Evolutionary conservation across 2,888 invertebrate species (phyloP), one percentile per base, ranked within the genome.

Genomic region (Syrphus vitripennis): DNA sequence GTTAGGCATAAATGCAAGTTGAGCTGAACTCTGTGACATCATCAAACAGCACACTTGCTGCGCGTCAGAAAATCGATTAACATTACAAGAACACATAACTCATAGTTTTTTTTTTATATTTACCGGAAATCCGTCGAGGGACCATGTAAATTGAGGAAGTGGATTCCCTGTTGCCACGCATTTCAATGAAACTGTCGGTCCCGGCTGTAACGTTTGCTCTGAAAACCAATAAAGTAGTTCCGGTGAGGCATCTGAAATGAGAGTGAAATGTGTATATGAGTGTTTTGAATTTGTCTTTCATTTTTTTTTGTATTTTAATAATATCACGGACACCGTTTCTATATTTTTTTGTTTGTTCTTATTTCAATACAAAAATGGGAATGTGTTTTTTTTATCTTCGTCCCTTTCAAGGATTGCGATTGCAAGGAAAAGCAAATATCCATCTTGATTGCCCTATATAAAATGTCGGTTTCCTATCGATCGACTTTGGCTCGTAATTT

Each of bases 141-240:
- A 95, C 98, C 98, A 98, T 65, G 95, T 95, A 93, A 98, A 97
- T 92, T 97, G 96, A 4, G 98, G 98, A 65, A 97, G 96, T 7
- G 98, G 98, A 93, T 97, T 98, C 65, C 98, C 98, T 90, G 97
- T 96, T n/a, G 98, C 98, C 83, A 97, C 97, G 93, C 98, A 98
- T 93, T 97, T 97, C 88, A 98, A 94, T 21, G 98, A 97, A 61
- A 98, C 97, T 87, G 97, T 96, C 37, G 97, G 97, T 19, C 98
- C 98, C 0, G 97, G 97, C 91, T 97, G 97, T 83, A 98, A 93
- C 10, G 97, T 98, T 93, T 97, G 97, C 92, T 98, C 97, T 78
- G 97, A 96, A 93, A 98, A 98, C 95, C 97, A 97, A 93, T 97
- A 97, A 89, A 96, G 95, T 89, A 98, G 93, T 93, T 97, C 97